phyloP scores from a whole-genome alignment of 2,113 vertebrate genomes.

The Lasiurus borealis region DNA sequence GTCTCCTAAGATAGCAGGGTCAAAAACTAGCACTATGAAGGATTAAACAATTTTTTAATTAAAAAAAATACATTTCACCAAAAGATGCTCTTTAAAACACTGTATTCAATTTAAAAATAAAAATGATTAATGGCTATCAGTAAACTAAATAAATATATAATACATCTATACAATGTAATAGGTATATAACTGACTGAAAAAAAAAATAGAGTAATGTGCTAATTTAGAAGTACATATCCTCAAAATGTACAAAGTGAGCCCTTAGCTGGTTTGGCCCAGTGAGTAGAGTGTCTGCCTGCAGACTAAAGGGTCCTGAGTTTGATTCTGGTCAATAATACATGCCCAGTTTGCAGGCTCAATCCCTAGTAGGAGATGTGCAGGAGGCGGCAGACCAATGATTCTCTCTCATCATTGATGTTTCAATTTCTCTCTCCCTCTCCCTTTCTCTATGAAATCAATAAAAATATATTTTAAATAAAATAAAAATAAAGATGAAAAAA shows the following conservation, averaged over 20 bases:
- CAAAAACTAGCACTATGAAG: neutral
- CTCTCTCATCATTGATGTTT: too few species aligned
- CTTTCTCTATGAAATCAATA: too few species aligned
- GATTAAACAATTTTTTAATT: neutral
- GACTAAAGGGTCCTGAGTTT: too few species aligned
- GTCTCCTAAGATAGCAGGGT: neutral
- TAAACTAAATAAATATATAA: slow-evolving; percentile 6
- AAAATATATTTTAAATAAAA: too few species aligned
- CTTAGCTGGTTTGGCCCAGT: too few species aligned
- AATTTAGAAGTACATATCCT: slow-evolving; percentile 1
- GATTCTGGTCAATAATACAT: too few species aligned
- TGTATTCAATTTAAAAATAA: neutral
- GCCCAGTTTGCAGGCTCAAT: too few species aligned
- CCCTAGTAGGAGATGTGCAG: too few species aligned
- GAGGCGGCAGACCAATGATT: too few species aligned
- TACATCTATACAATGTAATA: neutral
- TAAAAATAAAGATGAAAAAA: neutral
- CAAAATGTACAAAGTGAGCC: neutral
- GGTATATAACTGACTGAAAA: neutral
- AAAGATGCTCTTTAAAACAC: neutral
- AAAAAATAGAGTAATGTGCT: neutral
- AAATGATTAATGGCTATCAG: neutral
- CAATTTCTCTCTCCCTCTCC: too few species aligned
- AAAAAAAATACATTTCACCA: neutral
- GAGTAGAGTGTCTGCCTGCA: too few species aligned